phyloP scores from a whole-genome alignment of 2,797 vertebrate genomes.

The Rhinatrema bivittatum region DNA sequence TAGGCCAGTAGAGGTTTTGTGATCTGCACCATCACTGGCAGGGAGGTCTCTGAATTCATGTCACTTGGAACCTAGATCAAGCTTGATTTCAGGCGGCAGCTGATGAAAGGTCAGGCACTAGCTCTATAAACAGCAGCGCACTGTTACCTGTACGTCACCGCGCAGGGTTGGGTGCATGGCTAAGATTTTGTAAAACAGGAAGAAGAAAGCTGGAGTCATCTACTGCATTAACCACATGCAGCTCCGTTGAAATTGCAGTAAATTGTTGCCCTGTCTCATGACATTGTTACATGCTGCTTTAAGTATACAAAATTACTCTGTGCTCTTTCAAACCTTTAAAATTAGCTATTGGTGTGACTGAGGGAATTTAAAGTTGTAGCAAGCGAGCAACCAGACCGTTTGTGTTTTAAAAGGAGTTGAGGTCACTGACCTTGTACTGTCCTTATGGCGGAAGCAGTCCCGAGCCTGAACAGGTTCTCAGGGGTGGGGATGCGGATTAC shows the following conservation, averaged over 20 bases:
- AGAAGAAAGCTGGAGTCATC: rapidly evolving
- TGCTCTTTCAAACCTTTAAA: conserved; percentile 32
- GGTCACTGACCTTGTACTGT: conserved; percentile 36
- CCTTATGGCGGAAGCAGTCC: conserved; percentile 40
- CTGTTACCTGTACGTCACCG: no score
- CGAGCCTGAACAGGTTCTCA: conserved; percentile 34
- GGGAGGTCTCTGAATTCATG: no score
- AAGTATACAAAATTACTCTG: conserved; percentile 16
- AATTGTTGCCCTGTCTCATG: conserved; percentile 7
- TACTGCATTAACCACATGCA: no score
- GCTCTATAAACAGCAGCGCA: no score
- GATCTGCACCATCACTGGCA: no score
- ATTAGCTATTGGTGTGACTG: conserved; percentile 17
- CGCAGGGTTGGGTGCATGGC: no score
- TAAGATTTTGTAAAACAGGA: no score
- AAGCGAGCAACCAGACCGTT: conserved; percentile 22
- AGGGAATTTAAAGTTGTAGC: conserved; percentile 28
- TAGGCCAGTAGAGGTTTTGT: no score
- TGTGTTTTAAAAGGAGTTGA: conserved; percentile 26
- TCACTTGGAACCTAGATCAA: no score
- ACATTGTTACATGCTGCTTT: conserved; percentile 18
- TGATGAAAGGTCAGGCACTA: no score
- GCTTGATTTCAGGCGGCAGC: no score
- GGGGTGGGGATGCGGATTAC: conserved; percentile 34
- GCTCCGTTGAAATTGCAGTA: conserved; percentile 9